phyloP scores from a whole-genome alignment of 2,113 vertebrate species.

The Picathartes gymnocephalus region DNA sequence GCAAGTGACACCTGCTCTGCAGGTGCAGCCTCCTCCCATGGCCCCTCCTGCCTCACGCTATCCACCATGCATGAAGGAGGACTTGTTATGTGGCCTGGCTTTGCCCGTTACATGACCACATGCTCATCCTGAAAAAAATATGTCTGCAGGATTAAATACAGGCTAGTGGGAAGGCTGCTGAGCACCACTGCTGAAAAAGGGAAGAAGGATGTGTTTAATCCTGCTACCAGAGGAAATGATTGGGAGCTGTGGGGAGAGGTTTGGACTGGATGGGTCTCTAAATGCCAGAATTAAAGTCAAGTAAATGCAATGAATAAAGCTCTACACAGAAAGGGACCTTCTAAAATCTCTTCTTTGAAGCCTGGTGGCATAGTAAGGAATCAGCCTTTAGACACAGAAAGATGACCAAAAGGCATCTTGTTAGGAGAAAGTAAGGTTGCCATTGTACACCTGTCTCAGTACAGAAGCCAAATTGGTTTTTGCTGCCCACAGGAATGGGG shows the following conservation, averaged over 20 bases:
- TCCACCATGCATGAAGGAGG: not conserved
- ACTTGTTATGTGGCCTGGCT: not conserved
- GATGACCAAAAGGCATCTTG: not conserved
- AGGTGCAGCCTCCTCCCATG: not conserved
- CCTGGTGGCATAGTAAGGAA: not conserved
- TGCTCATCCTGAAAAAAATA: not conserved
- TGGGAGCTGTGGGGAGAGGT: not conserved
- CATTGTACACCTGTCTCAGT: not conserved
- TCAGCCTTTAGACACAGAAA: not conserved
- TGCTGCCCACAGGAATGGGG: not conserved
- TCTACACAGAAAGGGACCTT: not conserved
- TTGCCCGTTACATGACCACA: rapidly evolving
- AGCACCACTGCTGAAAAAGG: not conserved
- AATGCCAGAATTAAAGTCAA: not conserved
- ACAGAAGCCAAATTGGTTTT: not conserved
- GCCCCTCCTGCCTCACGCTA: rapidly evolving
- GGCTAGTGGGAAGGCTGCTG: not conserved
- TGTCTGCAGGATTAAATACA: not conserved
- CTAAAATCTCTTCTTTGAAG: not conserved
- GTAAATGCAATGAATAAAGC: not conserved
- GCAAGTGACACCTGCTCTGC: not conserved
- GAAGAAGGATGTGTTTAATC: not conserved
- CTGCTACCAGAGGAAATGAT: not conserved
- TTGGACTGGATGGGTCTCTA: not conserved
- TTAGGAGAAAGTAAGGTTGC: not conserved